A percentile compares a stretch with the other conserved stretches of the same genome.
phyloP scores from a whole-genome alignment of 2,888 invertebrate species.

The Cerceris ruficornis region DNA sequence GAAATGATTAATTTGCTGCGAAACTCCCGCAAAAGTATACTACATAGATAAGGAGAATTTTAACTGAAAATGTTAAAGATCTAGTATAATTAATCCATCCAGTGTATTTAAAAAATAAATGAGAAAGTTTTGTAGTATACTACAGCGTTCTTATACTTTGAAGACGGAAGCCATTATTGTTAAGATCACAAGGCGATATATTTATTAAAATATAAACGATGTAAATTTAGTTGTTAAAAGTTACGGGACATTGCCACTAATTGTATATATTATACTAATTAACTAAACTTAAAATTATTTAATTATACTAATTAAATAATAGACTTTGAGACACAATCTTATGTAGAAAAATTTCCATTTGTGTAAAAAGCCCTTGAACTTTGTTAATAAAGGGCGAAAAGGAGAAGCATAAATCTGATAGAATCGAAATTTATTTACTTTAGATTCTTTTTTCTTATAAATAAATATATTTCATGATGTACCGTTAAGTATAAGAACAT shows the following conservation, averaged over 20 bases:
- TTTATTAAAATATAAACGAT: conserved; percentile 28
- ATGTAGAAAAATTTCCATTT: too few relatives aligned
- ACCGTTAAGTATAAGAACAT: too few relatives aligned
- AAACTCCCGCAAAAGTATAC: too few relatives aligned
- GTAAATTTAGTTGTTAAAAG: conserved; percentile 30
- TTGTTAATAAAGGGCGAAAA: too few relatives aligned
- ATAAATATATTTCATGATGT: not conserved
- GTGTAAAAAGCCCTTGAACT: too few relatives aligned
- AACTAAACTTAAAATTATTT: not conserved
- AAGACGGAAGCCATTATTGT: conserved; percentile 6
- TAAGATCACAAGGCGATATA: conserved; percentile 16
- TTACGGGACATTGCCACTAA: conserved; percentile 36
- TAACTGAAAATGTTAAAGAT: too few relatives aligned
- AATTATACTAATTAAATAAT: too few relatives aligned
- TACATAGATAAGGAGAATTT: too few relatives aligned
- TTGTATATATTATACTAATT: conserved; percentile 25
- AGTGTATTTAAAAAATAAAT: conserved; percentile 21
- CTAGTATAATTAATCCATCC: conserved; percentile 14
- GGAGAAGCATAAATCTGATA: too few relatives aligned
- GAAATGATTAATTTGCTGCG: too few relatives aligned
- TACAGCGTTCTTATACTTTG: not conserved
- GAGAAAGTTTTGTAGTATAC: not conserved
- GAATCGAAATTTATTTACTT: not conserved
- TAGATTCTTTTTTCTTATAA: too few relatives aligned
- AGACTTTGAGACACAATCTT: too few relatives aligned